Evolutionary conservation across 2,113 vertebrate species (phyloP).

Genomic region (Cervus canadensis): DNA sequence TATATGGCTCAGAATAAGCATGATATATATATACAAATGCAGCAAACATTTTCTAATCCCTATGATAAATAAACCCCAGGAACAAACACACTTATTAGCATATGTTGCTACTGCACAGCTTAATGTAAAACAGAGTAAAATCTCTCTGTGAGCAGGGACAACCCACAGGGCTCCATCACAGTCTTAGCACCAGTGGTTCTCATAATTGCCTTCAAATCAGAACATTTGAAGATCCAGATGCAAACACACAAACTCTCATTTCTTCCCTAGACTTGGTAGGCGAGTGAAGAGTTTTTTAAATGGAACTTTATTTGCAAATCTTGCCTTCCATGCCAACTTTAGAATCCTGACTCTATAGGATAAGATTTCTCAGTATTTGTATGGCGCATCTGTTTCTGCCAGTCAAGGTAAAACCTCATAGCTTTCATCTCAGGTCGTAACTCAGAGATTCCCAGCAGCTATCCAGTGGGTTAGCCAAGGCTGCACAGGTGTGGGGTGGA

Average conservation of each 20-base stretch:
- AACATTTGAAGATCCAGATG: not conserved
- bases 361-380: not conserved
- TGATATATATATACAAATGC: not conserved
- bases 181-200: not conserved
- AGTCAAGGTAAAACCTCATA: not conserved
- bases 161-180: rapidly evolving
- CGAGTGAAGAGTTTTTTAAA: not conserved
- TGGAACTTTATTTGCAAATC: not conserved
- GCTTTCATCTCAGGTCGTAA: not conserved
- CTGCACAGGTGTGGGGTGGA: rapidly evolving
- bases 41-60: not conserved
- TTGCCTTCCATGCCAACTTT: not conserved
- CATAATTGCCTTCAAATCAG: not conserved
- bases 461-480: rapidly evolving
- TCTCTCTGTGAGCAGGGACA: not conserved
- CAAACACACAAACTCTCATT: not conserved
- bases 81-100: not conserved
- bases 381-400: not conserved
- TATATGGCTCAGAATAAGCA: not conserved
- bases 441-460: rapidly evolving
- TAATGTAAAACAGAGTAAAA: rapidly evolving
- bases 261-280: not conserved
- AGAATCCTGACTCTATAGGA: not conserved
- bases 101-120: no score
- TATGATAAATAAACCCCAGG: not conserved